Percentiles rank a stretch among this genome's conserved stretches.
Conservation (phyloP, 1,140 invertebrate species). For the Scaptodrosophila lebanonensis region DNA sequence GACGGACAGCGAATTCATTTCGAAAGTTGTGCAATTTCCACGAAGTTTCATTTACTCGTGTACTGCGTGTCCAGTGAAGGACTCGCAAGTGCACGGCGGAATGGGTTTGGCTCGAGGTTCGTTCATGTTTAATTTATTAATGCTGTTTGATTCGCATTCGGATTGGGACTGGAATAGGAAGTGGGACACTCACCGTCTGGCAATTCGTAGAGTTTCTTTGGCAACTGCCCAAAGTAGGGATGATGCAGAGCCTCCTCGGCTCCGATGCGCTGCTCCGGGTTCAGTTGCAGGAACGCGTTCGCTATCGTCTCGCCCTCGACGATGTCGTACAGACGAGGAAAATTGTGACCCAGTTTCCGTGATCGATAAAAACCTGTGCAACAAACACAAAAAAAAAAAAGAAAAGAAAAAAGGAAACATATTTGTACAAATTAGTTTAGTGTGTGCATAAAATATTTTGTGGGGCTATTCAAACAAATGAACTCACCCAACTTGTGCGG, state of each 20-base stretch:
- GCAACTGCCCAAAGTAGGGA: slow-evolving; percentile 93
- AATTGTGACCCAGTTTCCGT: slow-evolving; percentile 89
- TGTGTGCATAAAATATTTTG: background rate
- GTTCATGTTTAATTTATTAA: slow-evolving; percentile 59
- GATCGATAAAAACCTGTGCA: slow-evolving; percentile 82
- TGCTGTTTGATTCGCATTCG: slow-evolving; percentile 6
- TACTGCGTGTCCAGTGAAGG: too few species aligned
- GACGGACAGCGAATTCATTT: too few species aligned
- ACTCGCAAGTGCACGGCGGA: too few species aligned
- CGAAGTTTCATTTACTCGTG: too few species aligned
- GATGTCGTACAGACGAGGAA: slow-evolving; percentile 92
- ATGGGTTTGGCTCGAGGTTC: background rate
- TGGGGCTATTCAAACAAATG: too few species aligned
- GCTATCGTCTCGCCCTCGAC: slow-evolving; percentile 93
- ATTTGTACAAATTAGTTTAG: slow-evolving; percentile 16
- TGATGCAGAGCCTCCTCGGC: slow-evolving; percentile 93
- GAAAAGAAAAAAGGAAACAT: background rate
- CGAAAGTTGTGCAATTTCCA: too few species aligned
- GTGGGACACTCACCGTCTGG: slow-evolving; percentile 87
- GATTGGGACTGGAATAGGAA: too few species aligned
- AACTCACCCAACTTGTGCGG: slow-evolving; percentile 84
- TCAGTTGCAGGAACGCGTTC: slow-evolving; percentile 89
- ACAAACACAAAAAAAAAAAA: background rate
- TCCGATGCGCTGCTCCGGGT: slow-evolving; percentile 90
- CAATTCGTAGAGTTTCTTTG: slow-evolving; percentile 91